A percentile compares a stretch with the other conserved stretches of the same genome.
Evolutionary conservation across 2,113 vertebrate species (phyloP).

Genomic region (Paedocypris sp.): DNA sequence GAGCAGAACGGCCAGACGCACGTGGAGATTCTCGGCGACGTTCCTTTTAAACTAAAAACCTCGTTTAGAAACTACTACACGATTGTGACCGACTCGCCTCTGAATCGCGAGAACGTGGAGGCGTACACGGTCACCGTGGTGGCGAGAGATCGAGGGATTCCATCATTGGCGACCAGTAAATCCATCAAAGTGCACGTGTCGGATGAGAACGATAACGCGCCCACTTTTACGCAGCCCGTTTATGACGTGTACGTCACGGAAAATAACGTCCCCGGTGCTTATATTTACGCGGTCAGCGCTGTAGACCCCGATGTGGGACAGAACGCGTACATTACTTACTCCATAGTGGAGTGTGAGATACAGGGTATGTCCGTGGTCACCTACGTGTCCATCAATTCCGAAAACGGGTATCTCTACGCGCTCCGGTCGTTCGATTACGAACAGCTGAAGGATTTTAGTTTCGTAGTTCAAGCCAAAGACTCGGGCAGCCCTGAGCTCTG

Average conservation of each 20-base stretch:
- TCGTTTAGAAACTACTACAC: slow-evolving; percentile 93
- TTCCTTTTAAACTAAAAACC: slow-evolving; percentile 87
- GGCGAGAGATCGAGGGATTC: slow-evolving; percentile 77
- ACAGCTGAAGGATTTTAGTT: slow-evolving; percentile 89
- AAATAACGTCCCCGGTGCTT: slow-evolving; percentile 93
- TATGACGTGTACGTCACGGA: slow-evolving; percentile 95
- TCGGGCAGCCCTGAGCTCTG: slow-evolving; percentile 70
- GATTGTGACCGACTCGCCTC: slow-evolving; percentile 81
- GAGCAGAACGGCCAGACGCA: slow-evolving; percentile 87
- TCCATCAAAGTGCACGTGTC: slow-evolving; percentile 87
- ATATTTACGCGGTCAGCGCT: slow-evolving; percentile 91
- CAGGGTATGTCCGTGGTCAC: slow-evolving; percentile 95
- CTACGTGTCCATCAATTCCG: slow-evolving; percentile 95
- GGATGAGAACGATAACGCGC: slow-evolving; percentile 93
- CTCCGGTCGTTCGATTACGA: slow-evolving; percentile 94
- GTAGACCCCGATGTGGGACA: slow-evolving; percentile 81
- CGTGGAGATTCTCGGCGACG: slow-evolving; percentile 85
- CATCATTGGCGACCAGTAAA: slow-evolving; percentile 78
- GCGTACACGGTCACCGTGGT: slow-evolving; percentile 87
- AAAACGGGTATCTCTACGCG: slow-evolving; percentile 91
- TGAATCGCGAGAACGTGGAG: slow-evolving; percentile 84
- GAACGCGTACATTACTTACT: slow-evolving; percentile 82
- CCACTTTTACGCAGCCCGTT: slow-evolving; percentile 78
- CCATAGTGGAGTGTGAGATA: slow-evolving; percentile 88
- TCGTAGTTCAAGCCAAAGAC: slow-evolving; percentile 82